Percentiles rank a stretch among this genome's conserved stretches.
Evolutionary conservation across 2,888 invertebrate genomes (phyloP).

Genomic region (Apodemia zela): DNA sequence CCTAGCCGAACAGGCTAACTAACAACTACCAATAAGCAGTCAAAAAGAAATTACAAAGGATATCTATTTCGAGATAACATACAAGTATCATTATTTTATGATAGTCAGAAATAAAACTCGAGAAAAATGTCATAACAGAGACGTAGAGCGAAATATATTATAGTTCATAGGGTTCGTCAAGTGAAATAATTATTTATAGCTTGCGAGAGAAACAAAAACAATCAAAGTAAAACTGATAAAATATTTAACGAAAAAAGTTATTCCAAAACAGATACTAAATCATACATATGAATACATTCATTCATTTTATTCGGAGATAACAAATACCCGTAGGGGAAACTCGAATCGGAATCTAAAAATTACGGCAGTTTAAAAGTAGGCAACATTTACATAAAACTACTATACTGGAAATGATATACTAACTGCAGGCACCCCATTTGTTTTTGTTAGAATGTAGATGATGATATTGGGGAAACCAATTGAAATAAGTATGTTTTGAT

Average conservation of each 20-base stretch:
- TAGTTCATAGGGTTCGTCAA: background rate
- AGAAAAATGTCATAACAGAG: too few relatives aligned
- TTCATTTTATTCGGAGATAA: slow-evolving; percentile 69
- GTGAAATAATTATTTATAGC: slow-evolving; percentile 1
- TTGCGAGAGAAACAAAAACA: slow-evolving; percentile 11
- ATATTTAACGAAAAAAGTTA: slow-evolving; percentile 37
- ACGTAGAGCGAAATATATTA: background rate
- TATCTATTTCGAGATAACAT: too few relatives aligned
- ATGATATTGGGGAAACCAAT: slow-evolving; percentile 19
- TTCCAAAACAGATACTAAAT: slow-evolving; percentile 61
- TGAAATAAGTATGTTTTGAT: slow-evolving; percentile 18
- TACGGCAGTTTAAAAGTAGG: slow-evolving; percentile 80
- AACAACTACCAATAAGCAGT: too few relatives aligned
- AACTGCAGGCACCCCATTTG: slow-evolving; percentile 51
- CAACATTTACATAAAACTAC: slow-evolving; percentile 76
- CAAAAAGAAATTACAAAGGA: too few relatives aligned
- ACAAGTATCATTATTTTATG: too few relatives aligned
- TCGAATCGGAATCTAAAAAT: slow-evolving; percentile 77
- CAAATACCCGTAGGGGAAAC: slow-evolving; percentile 69
- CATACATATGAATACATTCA: slow-evolving; percentile 68
- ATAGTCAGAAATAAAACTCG: too few relatives aligned
- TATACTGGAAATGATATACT: slow-evolving; percentile 72
- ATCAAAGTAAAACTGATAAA: slow-evolving; percentile 23
- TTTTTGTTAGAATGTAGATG: slow-evolving; percentile 46
- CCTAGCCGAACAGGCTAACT: too few relatives aligned